Evolutionary conservation across 2,888 invertebrate species (phyloP).

Genomic region (Synanthedon andrenaeformis): DNA sequence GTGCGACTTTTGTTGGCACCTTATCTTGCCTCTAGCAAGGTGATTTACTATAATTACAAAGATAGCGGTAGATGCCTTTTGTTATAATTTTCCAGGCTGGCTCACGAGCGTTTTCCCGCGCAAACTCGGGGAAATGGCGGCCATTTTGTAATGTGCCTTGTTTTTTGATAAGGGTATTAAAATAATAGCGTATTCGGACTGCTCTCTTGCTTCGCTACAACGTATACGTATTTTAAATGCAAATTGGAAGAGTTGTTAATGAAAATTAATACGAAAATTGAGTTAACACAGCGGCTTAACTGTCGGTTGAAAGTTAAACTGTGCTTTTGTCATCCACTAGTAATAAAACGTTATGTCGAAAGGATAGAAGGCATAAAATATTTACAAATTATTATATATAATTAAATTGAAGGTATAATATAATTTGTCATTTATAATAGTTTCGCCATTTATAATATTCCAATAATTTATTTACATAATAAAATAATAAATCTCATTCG

Average conservation of each 20-base stretch:
- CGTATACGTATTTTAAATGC: conserved; percentile 60
- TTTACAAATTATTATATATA: too few relatives aligned
- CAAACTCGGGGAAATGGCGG: conserved; percentile 65
- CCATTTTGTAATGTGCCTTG: conserved; percentile 70
- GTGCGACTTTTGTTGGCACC: conserved; percentile 34
- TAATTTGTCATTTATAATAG: too few relatives aligned
- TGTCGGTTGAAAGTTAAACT: too few relatives aligned
- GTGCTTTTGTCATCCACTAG: too few relatives aligned
- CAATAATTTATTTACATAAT: too few relatives aligned
- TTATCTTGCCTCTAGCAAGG: conserved; percentile 69
- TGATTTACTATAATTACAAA: conserved; percentile 72
- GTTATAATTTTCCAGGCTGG: conserved; percentile 69
- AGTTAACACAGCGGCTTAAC: background rate
- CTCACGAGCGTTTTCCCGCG: conserved; percentile 63
- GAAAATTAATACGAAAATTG: conserved; percentile 31
- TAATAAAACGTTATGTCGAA: too few relatives aligned
- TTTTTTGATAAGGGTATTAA: conserved; percentile 71
- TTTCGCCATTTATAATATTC: too few relatives aligned
- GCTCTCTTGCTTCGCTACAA: conserved; percentile 39
- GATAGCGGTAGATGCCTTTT: conserved; percentile 71
- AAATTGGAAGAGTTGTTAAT: conserved; percentile 57
- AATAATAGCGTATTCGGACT: conserved; percentile 60
- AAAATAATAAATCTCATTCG: too few relatives aligned
- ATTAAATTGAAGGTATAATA: too few relatives aligned
- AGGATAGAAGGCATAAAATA: too few relatives aligned